Conservation (phyloP, 2,797 vertebrate genomes). For the Paguma larvata region DNA sequence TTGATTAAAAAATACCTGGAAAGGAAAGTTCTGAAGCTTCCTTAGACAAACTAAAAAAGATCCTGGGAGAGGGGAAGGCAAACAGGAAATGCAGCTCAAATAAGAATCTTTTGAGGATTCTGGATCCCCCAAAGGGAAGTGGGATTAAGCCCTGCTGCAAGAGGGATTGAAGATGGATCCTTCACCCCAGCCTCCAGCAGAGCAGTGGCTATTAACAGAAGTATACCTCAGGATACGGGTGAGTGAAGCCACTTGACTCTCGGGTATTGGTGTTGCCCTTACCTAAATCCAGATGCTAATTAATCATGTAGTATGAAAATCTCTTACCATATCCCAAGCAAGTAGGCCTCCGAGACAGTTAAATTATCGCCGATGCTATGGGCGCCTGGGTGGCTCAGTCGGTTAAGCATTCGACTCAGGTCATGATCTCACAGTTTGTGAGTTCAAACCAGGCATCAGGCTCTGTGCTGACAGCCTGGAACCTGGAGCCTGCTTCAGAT, state of each 20-base stretch:
- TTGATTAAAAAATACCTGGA: slow-evolving; percentile 49
- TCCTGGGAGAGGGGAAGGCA: background rate
- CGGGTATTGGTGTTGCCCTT: background rate
- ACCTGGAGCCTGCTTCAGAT: no score
- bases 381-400: no score
- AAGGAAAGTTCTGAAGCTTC: slow-evolving; percentile 18
- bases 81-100: background rate
- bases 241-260: background rate
- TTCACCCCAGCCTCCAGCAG: background rate
- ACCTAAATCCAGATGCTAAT: background rate
- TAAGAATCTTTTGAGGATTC: background rate
- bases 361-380: background rate
- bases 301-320: background rate
- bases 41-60: slow-evolving; percentile 10
- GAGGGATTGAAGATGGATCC: background rate
- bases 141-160: background rate
- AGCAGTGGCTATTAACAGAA: background rate
- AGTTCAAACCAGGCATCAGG: no score
- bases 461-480: no score
- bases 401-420: no score
- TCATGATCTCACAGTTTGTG: no score
- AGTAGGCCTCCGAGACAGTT: slow-evolving; percentile 10
- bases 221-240: background rate
- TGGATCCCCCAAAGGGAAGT: background rate
- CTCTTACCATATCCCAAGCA: background rate